These are phyloP conservation scores for Prionailurus viverrinus DNA, from an alignment of 2,113 vertebrate genomes.

Conservation along the genomic window DNA sequence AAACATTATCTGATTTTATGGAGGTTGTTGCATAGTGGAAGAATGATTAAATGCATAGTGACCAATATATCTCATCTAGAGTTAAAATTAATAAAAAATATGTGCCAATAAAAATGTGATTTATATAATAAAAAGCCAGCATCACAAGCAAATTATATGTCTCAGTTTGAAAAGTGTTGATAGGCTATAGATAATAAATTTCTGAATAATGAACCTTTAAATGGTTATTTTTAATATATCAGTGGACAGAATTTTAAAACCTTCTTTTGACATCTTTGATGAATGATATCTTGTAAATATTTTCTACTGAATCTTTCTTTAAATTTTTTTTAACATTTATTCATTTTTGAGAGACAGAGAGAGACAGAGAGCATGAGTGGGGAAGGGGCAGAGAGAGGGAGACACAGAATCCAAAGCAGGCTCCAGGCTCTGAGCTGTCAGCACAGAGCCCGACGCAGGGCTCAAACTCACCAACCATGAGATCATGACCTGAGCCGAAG, in stretches of 20 bases:
- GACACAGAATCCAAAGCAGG: too few species aligned
- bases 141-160: background rate
- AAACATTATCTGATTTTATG: background rate
- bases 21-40: background rate
- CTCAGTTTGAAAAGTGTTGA: conserved; percentile 42
- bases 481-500: too few species aligned
- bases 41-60: conserved; percentile 26
- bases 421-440: too few species aligned
- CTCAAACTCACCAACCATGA: too few species aligned
- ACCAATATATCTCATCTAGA: background rate
- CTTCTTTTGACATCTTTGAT: background rate
- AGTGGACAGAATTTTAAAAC: background rate
- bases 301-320: conserved; percentile 19
- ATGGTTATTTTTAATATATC: background rate
- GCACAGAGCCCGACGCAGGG: too few species aligned
- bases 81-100: conserved; percentile 43
- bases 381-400: too few species aligned
- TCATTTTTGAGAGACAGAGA: too few species aligned
- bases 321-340: too few species aligned
- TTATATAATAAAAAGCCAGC: background rate
- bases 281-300: background rate
- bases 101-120: background rate
- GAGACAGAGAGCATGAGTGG: too few species aligned
- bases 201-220: background rate
- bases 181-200: background rate